phyloP scores from a whole-genome alignment of 1,140 invertebrate species.

The Stegodyphus mimosarum region DNA sequence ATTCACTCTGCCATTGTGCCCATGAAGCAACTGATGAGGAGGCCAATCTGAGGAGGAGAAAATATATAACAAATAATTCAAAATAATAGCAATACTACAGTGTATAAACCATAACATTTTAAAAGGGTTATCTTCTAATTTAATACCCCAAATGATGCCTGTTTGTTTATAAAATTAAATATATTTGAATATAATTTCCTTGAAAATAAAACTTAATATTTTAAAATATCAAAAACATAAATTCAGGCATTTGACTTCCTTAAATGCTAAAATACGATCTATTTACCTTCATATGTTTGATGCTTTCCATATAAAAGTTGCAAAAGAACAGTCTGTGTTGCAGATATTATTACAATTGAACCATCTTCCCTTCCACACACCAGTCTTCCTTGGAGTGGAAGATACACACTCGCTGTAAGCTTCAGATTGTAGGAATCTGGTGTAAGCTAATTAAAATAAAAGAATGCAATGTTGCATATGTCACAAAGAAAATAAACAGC shows the following conservation, averaged over 20 bases:
- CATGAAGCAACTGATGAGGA: slow-evolving; percentile 86
- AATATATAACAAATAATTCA: slow-evolving; percentile 42
- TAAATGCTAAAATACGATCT: too few relatives aligned
- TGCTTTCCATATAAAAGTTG: slow-evolving; percentile 91
- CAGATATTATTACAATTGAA: slow-evolving; percentile 95
- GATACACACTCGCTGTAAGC: slow-evolving; percentile 90
- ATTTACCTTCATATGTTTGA: slow-evolving; percentile 83
- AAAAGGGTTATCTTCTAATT: too few relatives aligned
- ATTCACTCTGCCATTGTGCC: slow-evolving; percentile 94
- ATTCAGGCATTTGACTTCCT: too few relatives aligned
- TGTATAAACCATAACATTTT: too few relatives aligned
- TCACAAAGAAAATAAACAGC: too few relatives aligned
- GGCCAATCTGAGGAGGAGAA: slow-evolving; percentile 80
- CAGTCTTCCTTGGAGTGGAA: slow-evolving; percentile 90
- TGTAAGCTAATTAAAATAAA: not conserved
- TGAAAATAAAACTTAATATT: too few relatives aligned
- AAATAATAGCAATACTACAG: not conserved
- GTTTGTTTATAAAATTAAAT: too few relatives aligned
- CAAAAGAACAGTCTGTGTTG: slow-evolving; percentile 93
- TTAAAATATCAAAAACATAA: too few relatives aligned
- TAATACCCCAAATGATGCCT: too few relatives aligned
- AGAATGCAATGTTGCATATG: too few relatives aligned
- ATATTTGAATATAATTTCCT: too few relatives aligned
- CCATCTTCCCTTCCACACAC: slow-evolving; percentile 96
- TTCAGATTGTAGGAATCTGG: slow-evolving; percentile 73